phyloP scores from a whole-genome alignment of 2,888 invertebrate genomes.

The Aleiodes alternator region DNA sequence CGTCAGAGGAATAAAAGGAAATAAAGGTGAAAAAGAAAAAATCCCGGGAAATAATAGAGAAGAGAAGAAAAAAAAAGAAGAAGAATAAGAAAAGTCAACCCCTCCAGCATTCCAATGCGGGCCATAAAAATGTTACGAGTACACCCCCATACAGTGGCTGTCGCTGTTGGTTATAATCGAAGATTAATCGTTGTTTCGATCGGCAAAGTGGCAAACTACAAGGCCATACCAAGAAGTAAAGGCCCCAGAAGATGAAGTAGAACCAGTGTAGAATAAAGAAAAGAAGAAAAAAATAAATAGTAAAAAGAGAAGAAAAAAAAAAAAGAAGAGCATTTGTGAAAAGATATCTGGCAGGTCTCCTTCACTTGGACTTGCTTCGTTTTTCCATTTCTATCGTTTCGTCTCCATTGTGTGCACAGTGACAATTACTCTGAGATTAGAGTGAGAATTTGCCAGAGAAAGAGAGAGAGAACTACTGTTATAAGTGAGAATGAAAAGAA shows the following conservation, averaged over 20 bases:
- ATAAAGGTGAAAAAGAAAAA: slow-evolving; percentile 21
- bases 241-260: slow-evolving; percentile 14
- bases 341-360: slow-evolving; percentile 44
- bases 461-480: neutral
- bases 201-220: slow-evolving; percentile 51
- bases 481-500: slow-evolving; percentile 35
- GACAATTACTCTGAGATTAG: slow-evolving; percentile 74
- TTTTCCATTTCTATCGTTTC: slow-evolving; percentile 52
- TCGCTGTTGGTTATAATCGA: slow-evolving; percentile 72
- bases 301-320: neutral
- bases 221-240: slow-evolving; percentile 10
- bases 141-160: slow-evolving; percentile 52
- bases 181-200: slow-evolving; percentile 69
- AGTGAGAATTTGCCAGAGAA: slow-evolving; percentile 70
- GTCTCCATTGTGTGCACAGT: slow-evolving; percentile 60
- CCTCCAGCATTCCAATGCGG: slow-evolving; percentile 51
- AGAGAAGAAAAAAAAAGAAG: neutral
- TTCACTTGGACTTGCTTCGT: slow-evolving; percentile 32
- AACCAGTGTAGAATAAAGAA: neutral
- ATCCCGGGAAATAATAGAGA: slow-evolving; percentile 13
- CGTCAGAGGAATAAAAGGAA: slow-evolving; percentile 19
- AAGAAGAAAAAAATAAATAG: slow-evolving; percentile 9
- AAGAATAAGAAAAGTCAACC: slow-evolving; percentile 45
- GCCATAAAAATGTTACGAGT: slow-evolving; percentile 54
- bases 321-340: slow-evolving; percentile 27